These are phyloP conservation scores for Scaptomyza hsui DNA, from an alignment of 1,140 invertebrate genomes.

Conservation along the genomic window DNA sequence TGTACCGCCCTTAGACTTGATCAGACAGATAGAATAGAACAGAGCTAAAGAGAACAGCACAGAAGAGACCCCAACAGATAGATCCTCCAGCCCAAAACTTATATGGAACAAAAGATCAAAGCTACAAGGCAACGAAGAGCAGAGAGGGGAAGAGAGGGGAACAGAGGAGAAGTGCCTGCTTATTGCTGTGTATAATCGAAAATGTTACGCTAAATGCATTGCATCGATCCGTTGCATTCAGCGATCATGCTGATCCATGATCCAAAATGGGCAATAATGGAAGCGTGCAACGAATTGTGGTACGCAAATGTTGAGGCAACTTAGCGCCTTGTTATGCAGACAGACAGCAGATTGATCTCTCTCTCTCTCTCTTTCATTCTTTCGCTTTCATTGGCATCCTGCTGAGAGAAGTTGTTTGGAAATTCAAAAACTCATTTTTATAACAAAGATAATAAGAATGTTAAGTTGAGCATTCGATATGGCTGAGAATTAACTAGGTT, in stretches of 20 bases:
- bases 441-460: slow-evolving; percentile 2
- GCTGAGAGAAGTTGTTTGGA: slow-evolving; percentile 15
- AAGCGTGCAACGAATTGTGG: slow-evolving; percentile 44
- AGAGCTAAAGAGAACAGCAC: background rate
- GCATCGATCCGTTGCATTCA: slow-evolving; percentile 37
- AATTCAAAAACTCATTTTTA: slow-evolving; percentile 1
- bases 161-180: slow-evolving; percentile 17
- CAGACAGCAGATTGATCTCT: slow-evolving; percentile 16
- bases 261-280: slow-evolving; percentile 22
- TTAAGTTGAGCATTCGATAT: background rate
- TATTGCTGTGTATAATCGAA: slow-evolving; percentile 44
- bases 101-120: slow-evolving; percentile 46
- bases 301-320: slow-evolving; percentile 47
- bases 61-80: slow-evolving; percentile 8
- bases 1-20: slow-evolving; percentile 11
- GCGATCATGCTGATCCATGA: slow-evolving; percentile 8
- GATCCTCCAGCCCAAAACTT: slow-evolving; percentile 14
- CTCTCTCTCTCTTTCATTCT: background rate
- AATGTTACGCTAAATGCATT: slow-evolving; percentile 54
- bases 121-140: slow-evolving; percentile 7
- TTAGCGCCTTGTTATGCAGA: slow-evolving; percentile 46
- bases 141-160: too few species aligned
- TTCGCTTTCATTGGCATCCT: slow-evolving; percentile 24
- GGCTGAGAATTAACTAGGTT: background rate
- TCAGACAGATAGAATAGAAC: slow-evolving; percentile 11